A percentile compares a stretch with the other conserved stretches of the same genome.
phyloP scores from a whole-genome alignment of 2,113 vertebrate species.

The Typhlomys cinereus region DNA sequence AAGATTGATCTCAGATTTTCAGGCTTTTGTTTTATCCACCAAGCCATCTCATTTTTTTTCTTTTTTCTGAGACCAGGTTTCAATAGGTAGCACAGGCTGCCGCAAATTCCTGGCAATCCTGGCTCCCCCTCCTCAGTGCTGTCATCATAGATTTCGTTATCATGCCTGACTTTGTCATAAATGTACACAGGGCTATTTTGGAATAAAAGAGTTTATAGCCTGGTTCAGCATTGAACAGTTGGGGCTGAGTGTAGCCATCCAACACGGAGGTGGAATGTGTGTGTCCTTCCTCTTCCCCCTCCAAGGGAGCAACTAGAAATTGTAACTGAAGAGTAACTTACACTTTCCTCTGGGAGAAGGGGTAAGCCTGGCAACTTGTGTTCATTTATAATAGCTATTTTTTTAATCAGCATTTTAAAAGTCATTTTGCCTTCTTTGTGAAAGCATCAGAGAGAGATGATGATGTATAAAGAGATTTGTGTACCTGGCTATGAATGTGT shows the following conservation, averaged over 20 bases:
- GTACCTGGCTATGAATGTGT: background rate
- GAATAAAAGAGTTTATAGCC: slow-evolving; percentile 84
- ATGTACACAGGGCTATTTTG: slow-evolving; percentile 81
- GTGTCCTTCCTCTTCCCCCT: slow-evolving; percentile 28
- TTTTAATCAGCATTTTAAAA: slow-evolving; percentile 85
- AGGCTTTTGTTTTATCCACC: too few species aligned
- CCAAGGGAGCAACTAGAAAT: slow-evolving; percentile 79
- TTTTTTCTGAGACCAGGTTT: too few species aligned
- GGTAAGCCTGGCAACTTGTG: slow-evolving; percentile 83
- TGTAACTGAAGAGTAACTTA: slow-evolving; percentile 82
- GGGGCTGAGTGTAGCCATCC: slow-evolving; percentile 79
- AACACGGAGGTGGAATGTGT: slow-evolving; percentile 80
- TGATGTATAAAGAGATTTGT: background rate
- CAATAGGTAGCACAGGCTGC: too few species aligned
- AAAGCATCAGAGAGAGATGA: background rate
- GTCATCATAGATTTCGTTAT: background rate
- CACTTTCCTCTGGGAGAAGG: slow-evolving; percentile 79
- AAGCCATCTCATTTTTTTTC: too few species aligned
- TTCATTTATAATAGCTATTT: slow-evolving; percentile 85
- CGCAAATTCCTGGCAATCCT: background rate
- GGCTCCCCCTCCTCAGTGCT: background rate
- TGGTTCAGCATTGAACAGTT: slow-evolving; percentile 81
- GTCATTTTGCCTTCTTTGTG: slow-evolving; percentile 82
- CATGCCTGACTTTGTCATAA: slow-evolving; percentile 59
- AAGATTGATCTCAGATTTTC: too few species aligned